phyloP scores from a whole-genome alignment of 2,888 invertebrate species.

The Drosophila mimetica region DNA sequence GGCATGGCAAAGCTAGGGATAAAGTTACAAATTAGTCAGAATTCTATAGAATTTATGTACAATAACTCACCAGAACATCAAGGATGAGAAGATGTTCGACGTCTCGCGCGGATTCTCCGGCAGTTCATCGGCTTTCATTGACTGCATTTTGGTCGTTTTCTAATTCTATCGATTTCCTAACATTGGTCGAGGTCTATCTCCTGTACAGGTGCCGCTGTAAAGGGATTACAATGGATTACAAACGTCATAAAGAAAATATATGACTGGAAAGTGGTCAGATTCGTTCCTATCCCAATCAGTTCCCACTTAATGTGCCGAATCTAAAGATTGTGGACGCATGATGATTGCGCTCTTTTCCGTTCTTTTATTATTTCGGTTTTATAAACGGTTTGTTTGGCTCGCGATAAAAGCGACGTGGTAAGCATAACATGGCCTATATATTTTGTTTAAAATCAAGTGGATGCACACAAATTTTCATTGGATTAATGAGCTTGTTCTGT shows the following conservation, averaged over 20 bases:
- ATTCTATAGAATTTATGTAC: neutral
- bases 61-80: constrained; percentile 86
- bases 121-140: constrained; percentile 83
- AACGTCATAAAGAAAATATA: neutral
- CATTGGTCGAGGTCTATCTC: constrained; percentile 53
- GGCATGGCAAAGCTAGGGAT: constrained; percentile 90
- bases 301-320: neutral
- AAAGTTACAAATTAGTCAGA: neutral
- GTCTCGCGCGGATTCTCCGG: constrained; percentile 86
- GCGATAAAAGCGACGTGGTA: constrained; percentile 22
- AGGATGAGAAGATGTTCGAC: constrained; percentile 87
- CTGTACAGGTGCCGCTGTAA: constrained; percentile 53
- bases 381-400: constrained; percentile 17
- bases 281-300: neutral
- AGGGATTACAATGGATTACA: constrained; percentile 8
- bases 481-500: neutral
- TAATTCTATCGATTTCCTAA: constrained; percentile 40
- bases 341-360: constrained; percentile 5
- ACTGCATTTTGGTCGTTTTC: constrained; percentile 78
- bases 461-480: neutral
- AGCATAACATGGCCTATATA: neutral
- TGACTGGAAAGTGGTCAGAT: neutral
- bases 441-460: constrained; percentile 1
- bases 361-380: constrained; percentile 26
- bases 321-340: constrained; percentile 15